Evolutionary conservation across 1,140 invertebrate genomes (phyloP), one percentile per base, ranked within the genome.

Genomic region (Hyphantria cunea): DNA sequence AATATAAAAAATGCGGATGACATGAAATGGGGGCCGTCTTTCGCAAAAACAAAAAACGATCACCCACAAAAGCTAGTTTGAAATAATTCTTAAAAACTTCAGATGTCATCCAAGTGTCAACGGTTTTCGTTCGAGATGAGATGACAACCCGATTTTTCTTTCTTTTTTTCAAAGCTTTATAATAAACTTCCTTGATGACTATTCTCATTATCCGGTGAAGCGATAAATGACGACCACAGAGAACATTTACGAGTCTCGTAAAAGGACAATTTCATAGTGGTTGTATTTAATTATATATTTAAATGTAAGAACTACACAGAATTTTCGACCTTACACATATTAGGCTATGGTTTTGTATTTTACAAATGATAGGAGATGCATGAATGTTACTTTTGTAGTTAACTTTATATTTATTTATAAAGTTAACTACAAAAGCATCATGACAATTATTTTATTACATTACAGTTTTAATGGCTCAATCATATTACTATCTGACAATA

Each of bases 251-350:
- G 32, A 17, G 17, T 5, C 4, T 31, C 45, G 34, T 58, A 39
- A 48, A 58, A 58, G 9, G 45, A 58, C 55, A 58, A 49, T 58
- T 37, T 58, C 45, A 58, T 58, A 48, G 45, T 48, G n/a, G 33
- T 44, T 58, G 32, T 58, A 25, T 47, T 55, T 55, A 45, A 54
- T 45, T 34, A 33, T 47, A 17, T 56, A 42, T 8, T 15, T 31
- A 41, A 39, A 49, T 13, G 8, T 17, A 0, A 3, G 6, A 13
- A 10, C 3, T 6, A 50, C 11, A 9, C 17, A 0, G 9, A 0
- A 47, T 15, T 56, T 45, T 56, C 6, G 10, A 13, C 10, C 11
- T 10, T 56, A 56, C 4, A 0, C 0, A 13, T 0, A 6, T 17
- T 3, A 0, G 7, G 3, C 34, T 56, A 56, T n/a, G 8, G 53